Base-by-base conservation (phyloP, 2,888 invertebrate species). In the Adineta ricciae region DNA sequence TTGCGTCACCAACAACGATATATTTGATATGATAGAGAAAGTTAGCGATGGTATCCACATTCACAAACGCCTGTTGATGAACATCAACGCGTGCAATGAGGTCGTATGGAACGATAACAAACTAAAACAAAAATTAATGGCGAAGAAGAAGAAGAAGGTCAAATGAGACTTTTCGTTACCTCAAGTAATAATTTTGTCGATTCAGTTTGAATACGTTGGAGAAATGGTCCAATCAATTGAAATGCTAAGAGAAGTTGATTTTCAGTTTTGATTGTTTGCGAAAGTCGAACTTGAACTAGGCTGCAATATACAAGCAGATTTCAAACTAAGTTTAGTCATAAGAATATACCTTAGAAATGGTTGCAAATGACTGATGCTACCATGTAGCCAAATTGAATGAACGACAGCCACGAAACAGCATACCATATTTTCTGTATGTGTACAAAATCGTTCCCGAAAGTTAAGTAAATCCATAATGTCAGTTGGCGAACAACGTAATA, bases 321-420 rank as follows among this genome's bases (percentile, higher is more conserved):
- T 46, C 5, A 52, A 27, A 46, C 50, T 4, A 36, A 72, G 5
- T 4, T 32, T 16, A 27, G 5, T 32, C 19, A 73, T 32, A 56
- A 78, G 7, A 32, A 88, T 89, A 88, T 86, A 90, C 89, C 88
- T 88, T 41, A 90, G 90, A 36, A 91, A 87, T 50, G 89, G 88
- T 85, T 90, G 90, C 86, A 97, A 94, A 90, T 97, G 97, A 32
- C 96, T 96, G 2, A 95, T 94, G 4, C 95, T 95, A 49, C 96
- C 95, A 90, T 97, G 97, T 90, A 97, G 96, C 94, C 96, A 97
- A 27, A 96, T 93, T 0, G 96, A 94, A 90, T 97, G 97, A 0
- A 95, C 94, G 83, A 97, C 91, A 0, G 96, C 96, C 86, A 97
- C 91, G 87, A 95, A 93, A 87, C 95, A 93, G 86, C 95, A 73